phyloP scores from a whole-genome alignment of 2,797 vertebrate genomes.

The Enteromius treurensis region DNA sequence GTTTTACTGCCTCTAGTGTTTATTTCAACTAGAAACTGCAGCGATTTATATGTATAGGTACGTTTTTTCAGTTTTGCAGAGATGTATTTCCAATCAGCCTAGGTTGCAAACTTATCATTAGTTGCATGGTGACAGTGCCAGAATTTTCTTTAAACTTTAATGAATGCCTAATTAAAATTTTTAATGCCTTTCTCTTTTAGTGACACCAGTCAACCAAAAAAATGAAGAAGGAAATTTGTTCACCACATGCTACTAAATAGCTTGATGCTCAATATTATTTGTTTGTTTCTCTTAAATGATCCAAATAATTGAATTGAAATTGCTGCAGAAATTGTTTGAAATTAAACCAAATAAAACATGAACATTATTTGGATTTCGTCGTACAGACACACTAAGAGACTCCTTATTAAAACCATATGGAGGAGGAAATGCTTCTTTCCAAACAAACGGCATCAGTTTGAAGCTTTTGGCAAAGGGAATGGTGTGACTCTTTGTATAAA shows the following conservation, averaged over 20 bases:
- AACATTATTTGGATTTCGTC: constrained; percentile 7
- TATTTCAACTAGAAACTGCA: no score
- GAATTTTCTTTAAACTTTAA: no score
- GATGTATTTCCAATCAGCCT: no score
- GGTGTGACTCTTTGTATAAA: constrained; percentile 12
- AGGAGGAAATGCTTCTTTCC: constrained; percentile 28
- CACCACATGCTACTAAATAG: neutral
- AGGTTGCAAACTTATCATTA: neutral
- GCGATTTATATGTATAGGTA: no score
- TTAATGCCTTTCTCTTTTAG: no score
- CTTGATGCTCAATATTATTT: neutral
- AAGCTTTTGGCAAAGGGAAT: constrained; percentile 1
- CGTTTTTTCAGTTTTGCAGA: no score
- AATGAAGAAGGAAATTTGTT: neutral
- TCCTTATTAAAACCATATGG: constrained; percentile 37
- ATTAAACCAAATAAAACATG: constrained; percentile 5
- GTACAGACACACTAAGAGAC: constrained; percentile 8
- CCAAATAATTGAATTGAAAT: neutral
- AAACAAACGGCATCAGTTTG: constrained; percentile 13
- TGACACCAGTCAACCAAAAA: neutral
- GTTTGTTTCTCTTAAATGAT: constrained; percentile 16
- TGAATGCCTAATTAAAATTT: neutral
- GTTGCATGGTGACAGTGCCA: neutral
- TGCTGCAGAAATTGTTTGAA: neutral
- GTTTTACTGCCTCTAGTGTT: no score